Evolutionary conservation across 2,888 invertebrate genomes (phyloP).

Genomic region (Bedellia somnulentella): DNA sequence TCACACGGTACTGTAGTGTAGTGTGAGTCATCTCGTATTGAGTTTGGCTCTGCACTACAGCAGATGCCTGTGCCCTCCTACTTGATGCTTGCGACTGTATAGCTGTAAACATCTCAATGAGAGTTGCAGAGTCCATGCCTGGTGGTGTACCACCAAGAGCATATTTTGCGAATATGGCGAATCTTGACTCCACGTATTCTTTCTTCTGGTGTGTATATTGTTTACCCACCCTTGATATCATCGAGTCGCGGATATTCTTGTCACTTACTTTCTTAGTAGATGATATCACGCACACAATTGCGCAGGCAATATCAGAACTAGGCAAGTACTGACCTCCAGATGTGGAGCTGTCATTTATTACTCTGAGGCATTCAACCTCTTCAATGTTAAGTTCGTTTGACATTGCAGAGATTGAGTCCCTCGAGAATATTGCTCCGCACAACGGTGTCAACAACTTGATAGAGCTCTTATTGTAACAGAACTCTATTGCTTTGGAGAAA

Average conservation of each 20-base stretch:
- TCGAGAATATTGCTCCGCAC: conserved; percentile 1
- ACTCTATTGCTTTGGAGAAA: neutral
- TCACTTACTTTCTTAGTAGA: neutral
- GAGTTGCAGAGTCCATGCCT: too few relatives aligned
- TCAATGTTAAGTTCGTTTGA: neutral
- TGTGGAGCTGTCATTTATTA: conserved; percentile 2
- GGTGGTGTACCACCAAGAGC: too few relatives aligned
- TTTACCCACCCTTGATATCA: neutral
- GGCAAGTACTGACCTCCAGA: conserved; percentile 1
- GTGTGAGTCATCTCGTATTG: too few relatives aligned
- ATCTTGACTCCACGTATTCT: too few relatives aligned
- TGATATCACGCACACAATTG: conserved; percentile 1
- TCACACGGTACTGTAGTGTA: too few relatives aligned
- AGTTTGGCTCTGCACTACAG: too few relatives aligned
- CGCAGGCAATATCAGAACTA: conserved; percentile 2
- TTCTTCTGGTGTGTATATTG: neutral
- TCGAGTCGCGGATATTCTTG: neutral
- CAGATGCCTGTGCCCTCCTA: too few relatives aligned
- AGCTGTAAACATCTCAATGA: too few relatives aligned
- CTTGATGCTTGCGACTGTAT: too few relatives aligned
- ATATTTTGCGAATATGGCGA: too few relatives aligned
- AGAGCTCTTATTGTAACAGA: neutral
- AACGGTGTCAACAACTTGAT: neutral
- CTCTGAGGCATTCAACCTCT: neutral
- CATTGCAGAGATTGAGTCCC: neutral